These are phyloP conservation scores for Anoura caudifer DNA, from an alignment of 2,113 vertebrate species.

Conservation along the genomic window DNA sequence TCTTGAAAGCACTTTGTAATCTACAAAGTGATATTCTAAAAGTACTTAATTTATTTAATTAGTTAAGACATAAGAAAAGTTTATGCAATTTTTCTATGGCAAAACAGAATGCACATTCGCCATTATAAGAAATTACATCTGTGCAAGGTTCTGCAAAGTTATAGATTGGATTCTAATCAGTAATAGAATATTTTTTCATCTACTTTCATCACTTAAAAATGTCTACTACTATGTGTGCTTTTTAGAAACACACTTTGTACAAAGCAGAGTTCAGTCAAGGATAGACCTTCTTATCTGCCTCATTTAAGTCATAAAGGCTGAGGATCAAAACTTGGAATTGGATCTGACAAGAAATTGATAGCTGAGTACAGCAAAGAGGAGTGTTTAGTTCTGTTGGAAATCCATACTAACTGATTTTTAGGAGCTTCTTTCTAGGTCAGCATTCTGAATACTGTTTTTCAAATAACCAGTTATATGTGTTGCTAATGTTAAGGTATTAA, in stretches of 20 bases:
- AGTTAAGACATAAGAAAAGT: not conserved
- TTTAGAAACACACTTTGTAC: not conserved
- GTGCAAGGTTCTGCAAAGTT: not conserved
- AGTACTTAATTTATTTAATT: not conserved
- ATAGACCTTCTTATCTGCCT: not conserved
- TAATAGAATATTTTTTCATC: not conserved
- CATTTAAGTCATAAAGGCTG: slow-evolving; percentile 18
- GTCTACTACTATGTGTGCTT: not conserved
- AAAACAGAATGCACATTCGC: not conserved
- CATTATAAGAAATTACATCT: not conserved
- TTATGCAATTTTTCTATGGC: not conserved
- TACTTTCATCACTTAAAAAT: not conserved
- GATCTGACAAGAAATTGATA: slow-evolving; percentile 58
- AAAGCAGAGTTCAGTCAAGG: not conserved
- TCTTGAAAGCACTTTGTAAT: not conserved
- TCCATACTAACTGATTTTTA: slow-evolving; percentile 73
- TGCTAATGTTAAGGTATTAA: slow-evolving; percentile 68
- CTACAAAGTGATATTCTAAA: not conserved
- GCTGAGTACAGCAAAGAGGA: not conserved
- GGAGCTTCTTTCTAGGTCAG: slow-evolving; percentile 72
- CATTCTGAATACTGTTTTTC: slow-evolving; percentile 74
- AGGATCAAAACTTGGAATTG: slow-evolving; percentile 49
- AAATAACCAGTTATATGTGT: slow-evolving; percentile 67
- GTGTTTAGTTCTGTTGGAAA: slow-evolving; percentile 59
- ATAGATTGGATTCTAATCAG: not conserved